phyloP scores from a whole-genome alignment of 2,888 invertebrate species.

The Erebia epiphron region DNA sequence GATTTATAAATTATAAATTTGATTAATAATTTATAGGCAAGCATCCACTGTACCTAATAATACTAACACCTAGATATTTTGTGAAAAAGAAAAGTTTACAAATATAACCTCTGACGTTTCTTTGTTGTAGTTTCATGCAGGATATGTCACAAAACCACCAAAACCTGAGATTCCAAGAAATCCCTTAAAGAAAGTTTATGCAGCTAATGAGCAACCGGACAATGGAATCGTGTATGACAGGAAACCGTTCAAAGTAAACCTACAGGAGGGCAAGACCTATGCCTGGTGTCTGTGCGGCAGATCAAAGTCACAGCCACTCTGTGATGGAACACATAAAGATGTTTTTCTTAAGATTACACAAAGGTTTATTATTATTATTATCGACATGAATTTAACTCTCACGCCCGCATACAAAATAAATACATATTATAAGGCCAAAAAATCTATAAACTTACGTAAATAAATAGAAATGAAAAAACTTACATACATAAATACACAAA shows the following conservation, averaged over 20 bases:
- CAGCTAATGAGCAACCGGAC: constrained; percentile 84
- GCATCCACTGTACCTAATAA: background rate
- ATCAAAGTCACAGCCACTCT: constrained; percentile 95
- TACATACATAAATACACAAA: no score
- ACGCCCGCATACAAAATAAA: no score
- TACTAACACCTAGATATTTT: no score
- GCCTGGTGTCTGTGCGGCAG: constrained; percentile 97
- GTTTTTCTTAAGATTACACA: constrained; percentile 88
- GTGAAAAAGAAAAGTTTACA: background rate
- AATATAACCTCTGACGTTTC: constrained; percentile 2
- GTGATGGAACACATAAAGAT: constrained; percentile 95
- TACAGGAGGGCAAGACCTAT: constrained; percentile 90
- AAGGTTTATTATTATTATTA: no score
- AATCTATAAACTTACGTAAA: no score
- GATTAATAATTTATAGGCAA: background rate
- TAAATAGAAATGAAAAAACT: no score
- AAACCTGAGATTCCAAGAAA: constrained; percentile 87
- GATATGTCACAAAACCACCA: constrained; percentile 66
- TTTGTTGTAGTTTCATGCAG: constrained; percentile 49
- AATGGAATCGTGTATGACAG: constrained; percentile 93
- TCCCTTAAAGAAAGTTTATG: constrained; percentile 81
- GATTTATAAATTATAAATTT: background rate
- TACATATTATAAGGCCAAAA: no score
- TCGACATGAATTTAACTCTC: no score
- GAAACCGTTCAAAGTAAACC: constrained; percentile 91